phyloP scores from a whole-genome alignment of 2,113 vertebrate genomes.

The Phyllopteryx taeniolatus region DNA sequence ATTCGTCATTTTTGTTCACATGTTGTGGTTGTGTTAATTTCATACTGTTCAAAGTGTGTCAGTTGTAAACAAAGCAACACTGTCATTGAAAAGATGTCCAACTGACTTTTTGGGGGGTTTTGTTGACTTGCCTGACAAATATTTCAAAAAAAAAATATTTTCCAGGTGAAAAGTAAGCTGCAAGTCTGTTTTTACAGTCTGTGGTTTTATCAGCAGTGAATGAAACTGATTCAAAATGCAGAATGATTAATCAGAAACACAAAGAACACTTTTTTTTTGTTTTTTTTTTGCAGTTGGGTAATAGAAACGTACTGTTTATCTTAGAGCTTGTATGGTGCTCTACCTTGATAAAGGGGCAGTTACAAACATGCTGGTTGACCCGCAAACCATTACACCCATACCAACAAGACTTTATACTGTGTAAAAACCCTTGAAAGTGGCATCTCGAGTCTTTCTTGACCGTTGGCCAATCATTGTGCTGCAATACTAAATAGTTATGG shows the following conservation, averaged over 20 bases:
- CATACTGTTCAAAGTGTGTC: slow-evolving; percentile 15
- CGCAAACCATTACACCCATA: slow-evolving; percentile 2
- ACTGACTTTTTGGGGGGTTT: not conserved
- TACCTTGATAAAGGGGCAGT: not conserved
- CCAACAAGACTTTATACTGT: not conserved
- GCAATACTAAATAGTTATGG: slow-evolving; percentile 39
- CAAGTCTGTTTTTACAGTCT: not conserved
- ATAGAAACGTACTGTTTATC: not conserved
- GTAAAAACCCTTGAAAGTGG: slow-evolving; percentile 2
- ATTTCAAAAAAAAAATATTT: not conserved
- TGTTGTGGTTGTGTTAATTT: slow-evolving; percentile 32
- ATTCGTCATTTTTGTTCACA: slow-evolving; percentile 46
- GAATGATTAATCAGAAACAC: slow-evolving; percentile 22
- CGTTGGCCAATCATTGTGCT: slow-evolving; percentile 18
- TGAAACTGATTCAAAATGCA: not conserved
- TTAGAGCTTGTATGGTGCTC: not conserved
- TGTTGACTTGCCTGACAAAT: not conserved
- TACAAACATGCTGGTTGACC: slow-evolving; percentile 5
- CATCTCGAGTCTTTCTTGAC: not conserved
- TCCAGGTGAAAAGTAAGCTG: not conserved
- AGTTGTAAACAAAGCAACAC: too few relatives aligned
- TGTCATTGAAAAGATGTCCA: too few relatives aligned
- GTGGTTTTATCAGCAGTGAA: slow-evolving; percentile 2
- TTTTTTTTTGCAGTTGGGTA: slow-evolving; percentile 8
- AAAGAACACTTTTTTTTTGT: not conserved